These are phyloP conservation scores for Drosophila prolongata DNA, from an alignment of 2,888 invertebrate genomes.

Conservation along the genomic window DNA sequence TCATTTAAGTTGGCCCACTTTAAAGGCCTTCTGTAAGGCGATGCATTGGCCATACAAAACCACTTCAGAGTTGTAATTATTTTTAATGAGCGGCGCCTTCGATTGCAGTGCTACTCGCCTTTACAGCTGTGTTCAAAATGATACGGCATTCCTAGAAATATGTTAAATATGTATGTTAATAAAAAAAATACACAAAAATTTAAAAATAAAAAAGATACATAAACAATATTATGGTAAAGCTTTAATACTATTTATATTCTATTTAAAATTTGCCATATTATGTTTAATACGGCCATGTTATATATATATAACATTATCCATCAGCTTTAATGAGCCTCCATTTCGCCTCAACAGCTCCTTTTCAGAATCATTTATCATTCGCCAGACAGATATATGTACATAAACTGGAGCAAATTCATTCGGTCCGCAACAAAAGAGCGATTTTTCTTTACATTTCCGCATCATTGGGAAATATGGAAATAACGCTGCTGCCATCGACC, in stretches of 20 bases:
- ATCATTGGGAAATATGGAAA: slow-evolving; percentile 26
- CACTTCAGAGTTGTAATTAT: slow-evolving; percentile 46
- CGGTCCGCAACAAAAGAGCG: slow-evolving; percentile 20
- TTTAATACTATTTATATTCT: not conserved
- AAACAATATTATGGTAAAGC: not conserved
- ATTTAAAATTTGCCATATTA: not conserved
- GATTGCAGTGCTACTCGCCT: slow-evolving; percentile 19
- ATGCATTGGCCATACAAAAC: slow-evolving; percentile 23
- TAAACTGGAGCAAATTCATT: slow-evolving; percentile 18
- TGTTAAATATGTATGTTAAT: not conserved
- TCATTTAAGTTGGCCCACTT: slow-evolving; percentile 5
- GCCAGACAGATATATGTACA: slow-evolving; percentile 17
- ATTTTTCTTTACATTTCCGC: slow-evolving; percentile 42
- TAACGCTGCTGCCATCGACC: slow-evolving; percentile 29
- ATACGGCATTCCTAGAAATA: not conserved
- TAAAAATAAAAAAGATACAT: not conserved
- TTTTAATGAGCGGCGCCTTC: slow-evolving; percentile 47
- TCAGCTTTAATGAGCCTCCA: slow-evolving; percentile 25
- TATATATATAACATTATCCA: too few species aligned
- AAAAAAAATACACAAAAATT: not conserved
- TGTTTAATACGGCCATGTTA: not conserved
- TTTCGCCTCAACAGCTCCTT: slow-evolving; percentile 24
- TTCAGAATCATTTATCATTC: slow-evolving; percentile 36
- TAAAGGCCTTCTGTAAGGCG: slow-evolving; percentile 5
- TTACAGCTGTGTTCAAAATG: not conserved